Percentiles rank a stretch among this genome's conserved stretches.
Conservation (phyloP, 2,113 vertebrate species). For the Anolis carolinensis region DNA sequence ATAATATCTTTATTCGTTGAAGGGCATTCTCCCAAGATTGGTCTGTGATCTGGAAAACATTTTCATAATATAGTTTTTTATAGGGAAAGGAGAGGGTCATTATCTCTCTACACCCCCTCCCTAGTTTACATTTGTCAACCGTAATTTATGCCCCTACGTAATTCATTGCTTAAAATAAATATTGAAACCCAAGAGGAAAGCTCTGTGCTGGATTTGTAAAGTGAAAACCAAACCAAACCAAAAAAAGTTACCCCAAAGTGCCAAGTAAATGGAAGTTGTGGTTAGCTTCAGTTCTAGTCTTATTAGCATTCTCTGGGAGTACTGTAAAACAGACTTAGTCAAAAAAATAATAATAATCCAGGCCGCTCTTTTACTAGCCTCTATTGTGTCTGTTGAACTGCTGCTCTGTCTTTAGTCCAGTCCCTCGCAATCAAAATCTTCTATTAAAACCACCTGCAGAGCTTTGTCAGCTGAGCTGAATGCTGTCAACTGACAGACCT, state of each 20-base stretch:
- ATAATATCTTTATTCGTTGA: conserved; percentile 36
- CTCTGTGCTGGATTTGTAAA: conserved; percentile 57
- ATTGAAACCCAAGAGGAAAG: conserved; percentile 70
- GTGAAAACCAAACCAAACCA: conserved; percentile 12
- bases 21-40: neutral
- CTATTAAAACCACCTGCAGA: conserved; percentile 85
- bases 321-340: conserved; percentile 53
- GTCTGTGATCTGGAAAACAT: conserved; percentile 57
- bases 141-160: conserved; percentile 74
- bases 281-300: conserved; percentile 53
- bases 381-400: conserved; percentile 83
- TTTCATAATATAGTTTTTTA: conserved; percentile 35
- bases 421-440: conserved; percentile 73
- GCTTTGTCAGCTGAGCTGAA: conserved; percentile 78
- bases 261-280: conserved; percentile 52
- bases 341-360: too few species aligned
- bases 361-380: conserved; percentile 71
- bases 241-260: conserved; percentile 55
- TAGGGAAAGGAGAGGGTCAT: neutral
- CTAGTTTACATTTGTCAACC: conserved; percentile 71
- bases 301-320: conserved; percentile 54
- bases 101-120: conserved; percentile 8
- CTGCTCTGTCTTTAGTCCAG: conserved; percentile 78
- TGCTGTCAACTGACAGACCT: conserved; percentile 75
- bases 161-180: conserved; percentile 76